Percentiles rank a stretch among this genome's conserved stretches.
phyloP scores from a whole-genome alignment of 2,113 vertebrate species.

The Halichoerus grypus region DNA sequence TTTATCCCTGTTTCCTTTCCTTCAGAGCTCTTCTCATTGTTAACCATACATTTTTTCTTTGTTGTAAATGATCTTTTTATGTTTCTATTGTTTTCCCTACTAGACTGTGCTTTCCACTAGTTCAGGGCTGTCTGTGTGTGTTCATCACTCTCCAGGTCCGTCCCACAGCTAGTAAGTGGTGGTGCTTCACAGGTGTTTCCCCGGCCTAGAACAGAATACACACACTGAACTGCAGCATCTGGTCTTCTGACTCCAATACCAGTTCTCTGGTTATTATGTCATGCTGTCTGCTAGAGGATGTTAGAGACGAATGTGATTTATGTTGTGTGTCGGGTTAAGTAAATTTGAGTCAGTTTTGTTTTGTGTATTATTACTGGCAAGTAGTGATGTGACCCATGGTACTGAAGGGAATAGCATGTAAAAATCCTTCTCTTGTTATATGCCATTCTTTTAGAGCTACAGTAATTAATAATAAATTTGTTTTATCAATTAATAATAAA shows the following conservation, averaged over 20 bases:
- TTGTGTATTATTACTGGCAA: not conserved
- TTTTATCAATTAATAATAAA: not conserved
- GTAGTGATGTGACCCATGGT: not conserved
- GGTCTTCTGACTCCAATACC: not conserved
- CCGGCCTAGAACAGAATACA: fast-evolving
- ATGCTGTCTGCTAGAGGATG: not conserved
- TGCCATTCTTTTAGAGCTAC: not conserved
- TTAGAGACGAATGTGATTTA: not conserved
- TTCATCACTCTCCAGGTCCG: not conserved
- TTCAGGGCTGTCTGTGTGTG: not conserved
- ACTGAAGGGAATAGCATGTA: not conserved
- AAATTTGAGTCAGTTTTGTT: not conserved
- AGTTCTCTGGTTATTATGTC: too few species aligned
- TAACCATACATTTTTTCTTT: not conserved
- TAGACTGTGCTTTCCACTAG: not conserved
- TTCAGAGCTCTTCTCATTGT: too few species aligned
- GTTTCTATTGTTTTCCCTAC: fast-evolving
- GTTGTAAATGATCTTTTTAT: fast-evolving
- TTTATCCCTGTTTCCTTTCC: not conserved
- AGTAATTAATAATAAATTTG: not conserved
- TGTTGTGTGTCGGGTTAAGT: not conserved
- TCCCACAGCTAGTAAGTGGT: not conserved
- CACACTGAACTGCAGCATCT: fast-evolving
- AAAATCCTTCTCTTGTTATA: not conserved
- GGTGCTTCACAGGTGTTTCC: fast-evolving